Conservation (phyloP, 2,113 vertebrate species). For the Psittacula cyanocephala region DNA sequence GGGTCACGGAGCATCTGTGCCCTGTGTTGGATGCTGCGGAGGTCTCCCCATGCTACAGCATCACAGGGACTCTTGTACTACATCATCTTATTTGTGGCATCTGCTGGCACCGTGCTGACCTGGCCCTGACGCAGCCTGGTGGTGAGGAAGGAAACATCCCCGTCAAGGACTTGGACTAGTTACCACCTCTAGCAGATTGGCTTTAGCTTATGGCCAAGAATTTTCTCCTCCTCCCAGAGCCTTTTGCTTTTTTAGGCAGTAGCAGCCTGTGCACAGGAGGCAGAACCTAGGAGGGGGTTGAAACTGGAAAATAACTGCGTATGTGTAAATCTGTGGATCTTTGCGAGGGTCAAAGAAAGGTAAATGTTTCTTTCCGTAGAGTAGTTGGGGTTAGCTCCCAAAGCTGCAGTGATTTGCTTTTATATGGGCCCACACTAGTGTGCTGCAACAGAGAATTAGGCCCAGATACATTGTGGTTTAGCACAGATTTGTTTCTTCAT, state of each 20-base stretch:
- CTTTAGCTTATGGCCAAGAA: rapidly evolving
- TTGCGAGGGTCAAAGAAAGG: neutral
- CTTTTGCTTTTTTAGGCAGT: neutral
- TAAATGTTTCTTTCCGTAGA: neutral
- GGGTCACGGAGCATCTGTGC: neutral
- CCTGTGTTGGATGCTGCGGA: rapidly evolving
- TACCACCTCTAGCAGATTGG: neutral
- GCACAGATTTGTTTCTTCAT: neutral
- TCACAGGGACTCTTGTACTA: rapidly evolving
- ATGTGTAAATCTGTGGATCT: neutral
- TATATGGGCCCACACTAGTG: rapidly evolving
- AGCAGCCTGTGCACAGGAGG: neutral
- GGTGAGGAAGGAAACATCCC: too few species aligned
- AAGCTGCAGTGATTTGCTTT: neutral
- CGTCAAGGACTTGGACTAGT: rapidly evolving
- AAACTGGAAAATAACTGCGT: neutral
- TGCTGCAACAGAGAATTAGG: neutral
- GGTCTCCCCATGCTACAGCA: neutral
- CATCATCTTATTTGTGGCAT: neutral
- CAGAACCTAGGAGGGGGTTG: neutral
- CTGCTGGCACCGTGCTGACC: neutral
- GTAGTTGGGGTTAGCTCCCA: neutral
- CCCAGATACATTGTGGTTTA: neutral
- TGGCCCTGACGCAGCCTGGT: rapidly evolving
- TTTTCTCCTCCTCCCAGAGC: neutral